Evolutionary conservation across 2,888 invertebrate species (phyloP).

Genomic region (Polietes domitor): DNA sequence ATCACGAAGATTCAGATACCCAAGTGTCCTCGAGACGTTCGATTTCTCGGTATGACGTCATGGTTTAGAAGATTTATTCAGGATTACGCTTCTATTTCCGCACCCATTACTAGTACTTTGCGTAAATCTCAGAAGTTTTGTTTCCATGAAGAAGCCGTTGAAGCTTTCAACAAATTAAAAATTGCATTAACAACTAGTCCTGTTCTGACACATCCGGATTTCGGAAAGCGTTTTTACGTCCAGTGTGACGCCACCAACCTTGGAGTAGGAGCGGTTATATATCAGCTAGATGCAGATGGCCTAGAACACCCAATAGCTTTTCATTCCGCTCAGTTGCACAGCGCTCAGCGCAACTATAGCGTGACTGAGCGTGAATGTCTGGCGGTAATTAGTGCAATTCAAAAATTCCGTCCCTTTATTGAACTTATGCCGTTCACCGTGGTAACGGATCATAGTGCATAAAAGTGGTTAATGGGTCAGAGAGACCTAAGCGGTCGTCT

Average conservation of each 20-base stretch:
- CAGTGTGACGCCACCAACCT: conserved; percentile 33
- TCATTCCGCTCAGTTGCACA: conserved; percentile 15
- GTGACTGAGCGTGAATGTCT: no score
- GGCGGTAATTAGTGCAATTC: conserved; percentile 30
- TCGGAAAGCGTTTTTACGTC: conserved; percentile 35
- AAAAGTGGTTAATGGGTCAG: no score
- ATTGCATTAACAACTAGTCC: conserved; percentile 31
- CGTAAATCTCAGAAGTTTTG: conserved; percentile 12
- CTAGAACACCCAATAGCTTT: conserved; percentile 38
- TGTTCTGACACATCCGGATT: conserved; percentile 19
- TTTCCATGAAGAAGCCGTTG: neutral
- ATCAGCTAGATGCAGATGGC: conserved; percentile 35
- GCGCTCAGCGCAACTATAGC: conserved; percentile 25
- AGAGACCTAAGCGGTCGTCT: conserved; percentile 20
- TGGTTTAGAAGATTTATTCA: conserved; percentile 65
- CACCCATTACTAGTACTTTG: conserved; percentile 42
- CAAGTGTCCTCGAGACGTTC: conserved; percentile 42
- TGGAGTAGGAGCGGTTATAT: conserved; percentile 32
- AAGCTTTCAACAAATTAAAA: conserved; percentile 40
- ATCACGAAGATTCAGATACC: conserved; percentile 51
- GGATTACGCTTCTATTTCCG: conserved; percentile 54
- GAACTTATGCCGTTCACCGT: conserved; percentile 26
- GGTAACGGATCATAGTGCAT: no score
- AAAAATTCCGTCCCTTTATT: conserved; percentile 31
- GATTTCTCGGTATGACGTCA: conserved; percentile 64